phyloP scores from a whole-genome alignment of 2,888 invertebrate genomes.

The Volucella bombylans region DNA sequence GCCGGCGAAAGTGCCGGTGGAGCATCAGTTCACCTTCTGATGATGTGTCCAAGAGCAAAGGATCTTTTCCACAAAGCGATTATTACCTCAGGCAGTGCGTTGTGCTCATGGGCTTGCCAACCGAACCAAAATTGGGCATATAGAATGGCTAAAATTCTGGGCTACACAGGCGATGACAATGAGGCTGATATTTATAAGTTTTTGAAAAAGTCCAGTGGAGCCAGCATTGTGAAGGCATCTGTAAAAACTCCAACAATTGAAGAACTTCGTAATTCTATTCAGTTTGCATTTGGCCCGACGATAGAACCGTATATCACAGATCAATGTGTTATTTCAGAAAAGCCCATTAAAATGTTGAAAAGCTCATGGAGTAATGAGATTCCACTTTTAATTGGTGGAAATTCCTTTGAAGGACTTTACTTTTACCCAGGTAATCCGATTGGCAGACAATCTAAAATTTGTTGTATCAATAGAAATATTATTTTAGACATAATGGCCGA shows the following conservation, averaged over 20 bases:
- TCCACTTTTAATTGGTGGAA: conserved; percentile 80
- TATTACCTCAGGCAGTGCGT: conserved; percentile 78
- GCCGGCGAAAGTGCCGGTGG: conserved; percentile 84
- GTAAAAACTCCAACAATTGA: conserved; percentile 54
- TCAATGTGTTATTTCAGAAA: conserved; percentile 78
- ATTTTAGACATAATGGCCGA: conserved; percentile 75
- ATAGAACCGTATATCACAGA: conserved; percentile 80
- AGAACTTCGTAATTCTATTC: conserved; percentile 63
- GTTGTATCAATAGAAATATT: neutral
- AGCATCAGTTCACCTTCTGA: conserved; percentile 82
- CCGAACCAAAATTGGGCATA: conserved; percentile 75
- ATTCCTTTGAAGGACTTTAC: conserved; percentile 79
- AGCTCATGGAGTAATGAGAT: conserved; percentile 80
- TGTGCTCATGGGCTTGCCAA: conserved; percentile 78
- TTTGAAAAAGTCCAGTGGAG: conserved; percentile 73
- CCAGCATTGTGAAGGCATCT: conserved; percentile 66
- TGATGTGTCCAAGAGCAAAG: conserved; percentile 82
- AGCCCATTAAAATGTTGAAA: conserved; percentile 76
- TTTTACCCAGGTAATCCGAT: conserved; percentile 30
- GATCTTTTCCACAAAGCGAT: conserved; percentile 80
- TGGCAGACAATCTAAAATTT: neutral
- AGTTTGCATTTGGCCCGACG: conserved; percentile 80
- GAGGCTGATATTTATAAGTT: conserved; percentile 75
- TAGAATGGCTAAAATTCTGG: conserved; percentile 77
- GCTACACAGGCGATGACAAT: conserved; percentile 75